Base-by-base conservation (phyloP, 2,113 vertebrate genomes). In the Epinephelus moara region DNA sequence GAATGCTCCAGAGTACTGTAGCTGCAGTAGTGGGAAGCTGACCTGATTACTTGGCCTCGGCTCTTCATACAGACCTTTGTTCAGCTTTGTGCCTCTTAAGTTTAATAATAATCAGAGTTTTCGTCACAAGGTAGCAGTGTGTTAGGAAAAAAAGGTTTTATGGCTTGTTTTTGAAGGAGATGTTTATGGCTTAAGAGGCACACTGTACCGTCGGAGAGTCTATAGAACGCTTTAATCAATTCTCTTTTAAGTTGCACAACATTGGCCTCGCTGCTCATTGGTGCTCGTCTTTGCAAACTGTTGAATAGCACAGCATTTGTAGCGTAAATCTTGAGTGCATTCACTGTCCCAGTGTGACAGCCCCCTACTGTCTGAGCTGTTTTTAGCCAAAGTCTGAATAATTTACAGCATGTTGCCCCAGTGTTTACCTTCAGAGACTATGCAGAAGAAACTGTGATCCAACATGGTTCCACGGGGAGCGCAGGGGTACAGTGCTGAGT, bases 341-440 rank as follows among this genome's bases (percentile, higher is more conserved):
- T 68, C 40, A 49, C 61, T 56, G 63, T 74, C 77, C 53, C 63
- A 2, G 2, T 75, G 81, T 61, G 86, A 81, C 86, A 66, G 78
- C 85, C 84, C 78, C 89, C 88, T 57, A 55, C 89, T 47, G 86
- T 78, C 70, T 63, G 78, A 19, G 66, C 73, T 64, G 78, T 89
- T 91, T 88, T 88, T 70, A 78, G 80, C 76, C 60, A 33, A 82
- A 73, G 78, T 52, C 72, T 81, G 72, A 87, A 92, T 93, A 89
- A 94, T 93, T 91, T 92, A 91, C 85, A 87, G 85, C 85, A 78
- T 70, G 91, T 89, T 90, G 83, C 86, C 90, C 81, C 81, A 90
- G 89, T 90, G 85, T 93, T 93, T 89, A 90, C 89, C 89, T 81
- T 72, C 80, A 81, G 62, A 88, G 75, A 86, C 85, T 67, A 78